Conservation (phyloP, 2,797 vertebrate genomes). For the Sebastes wilsoni region DNA sequence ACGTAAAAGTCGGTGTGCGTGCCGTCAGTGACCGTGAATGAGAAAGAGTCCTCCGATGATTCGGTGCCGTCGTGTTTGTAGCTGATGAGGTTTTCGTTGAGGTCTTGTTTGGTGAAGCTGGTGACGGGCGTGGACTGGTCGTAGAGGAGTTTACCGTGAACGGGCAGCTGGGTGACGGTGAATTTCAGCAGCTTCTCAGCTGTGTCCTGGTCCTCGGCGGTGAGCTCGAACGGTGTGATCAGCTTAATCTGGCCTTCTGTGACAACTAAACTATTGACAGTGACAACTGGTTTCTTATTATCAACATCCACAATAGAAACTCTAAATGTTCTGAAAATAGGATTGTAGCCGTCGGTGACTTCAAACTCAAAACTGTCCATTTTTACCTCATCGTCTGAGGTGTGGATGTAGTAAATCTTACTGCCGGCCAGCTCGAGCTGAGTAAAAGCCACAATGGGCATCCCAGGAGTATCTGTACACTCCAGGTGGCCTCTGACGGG, state of each 20-base stretch:
- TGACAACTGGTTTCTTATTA: constrained; percentile 95
- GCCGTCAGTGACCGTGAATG: constrained; percentile 92
- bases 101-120: constrained; percentile 92
- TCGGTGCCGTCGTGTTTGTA: constrained; percentile 93
- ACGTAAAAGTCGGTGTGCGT: constrained; percentile 93
- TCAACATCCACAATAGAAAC: constrained; percentile 94
- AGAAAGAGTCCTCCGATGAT: constrained; percentile 90
- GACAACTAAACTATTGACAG: constrained; percentile 86
- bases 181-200: constrained; percentile 87
- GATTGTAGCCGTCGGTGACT: constrained; percentile 94
- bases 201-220: constrained; percentile 93
- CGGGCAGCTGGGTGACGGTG: constrained; percentile 87
- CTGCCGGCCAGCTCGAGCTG: constrained; percentile 94
- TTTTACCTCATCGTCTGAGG: constrained; percentile 94
- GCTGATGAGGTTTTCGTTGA: constrained; percentile 95
- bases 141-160: constrained; percentile 90
- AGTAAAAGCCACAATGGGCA: constrained; percentile 90
- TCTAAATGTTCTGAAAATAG: constrained; percentile 93
- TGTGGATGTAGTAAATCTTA: constrained; percentile 96
- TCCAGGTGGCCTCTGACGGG: constrained; percentile 93
- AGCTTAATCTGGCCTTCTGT: constrained; percentile 90
- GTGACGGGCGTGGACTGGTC: constrained; percentile 83
- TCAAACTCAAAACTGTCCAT: constrained; percentile 99
- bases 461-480: constrained; percentile 89
- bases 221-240: constrained; percentile 95